Conservation (phyloP, 2,888 invertebrate genomes). For the Helobdella robusta region DNA sequence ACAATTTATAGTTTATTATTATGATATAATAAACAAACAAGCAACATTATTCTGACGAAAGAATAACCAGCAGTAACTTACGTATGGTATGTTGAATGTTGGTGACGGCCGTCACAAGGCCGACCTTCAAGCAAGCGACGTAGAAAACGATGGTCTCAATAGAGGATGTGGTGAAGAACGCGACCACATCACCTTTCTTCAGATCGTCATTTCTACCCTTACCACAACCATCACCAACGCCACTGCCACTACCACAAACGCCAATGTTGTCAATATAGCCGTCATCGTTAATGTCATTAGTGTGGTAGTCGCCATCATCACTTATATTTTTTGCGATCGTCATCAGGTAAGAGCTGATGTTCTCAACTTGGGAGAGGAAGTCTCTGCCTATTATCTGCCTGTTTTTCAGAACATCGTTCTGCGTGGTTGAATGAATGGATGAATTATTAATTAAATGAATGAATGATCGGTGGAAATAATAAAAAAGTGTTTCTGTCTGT, state of each 20-base stretch:
- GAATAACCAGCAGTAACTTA: not conserved
- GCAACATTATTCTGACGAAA: too few species aligned
- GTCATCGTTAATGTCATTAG: not conserved
- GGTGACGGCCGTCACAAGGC: not conserved
- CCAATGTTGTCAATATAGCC: not conserved
- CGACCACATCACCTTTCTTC: conserved; percentile 9
- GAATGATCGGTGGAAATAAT: too few species aligned
- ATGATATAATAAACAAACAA: too few species aligned
- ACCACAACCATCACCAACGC: not conserved
- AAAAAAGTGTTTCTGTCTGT: too few species aligned
- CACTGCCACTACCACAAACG: not conserved
- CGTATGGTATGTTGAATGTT: not conserved
- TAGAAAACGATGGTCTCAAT: conserved; percentile 14
- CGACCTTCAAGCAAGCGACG: conserved; percentile 15
- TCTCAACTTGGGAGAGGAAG: too few species aligned
- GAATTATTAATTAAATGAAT: too few species aligned
- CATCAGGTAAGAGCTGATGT: too few species aligned
- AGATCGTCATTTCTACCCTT: not conserved
- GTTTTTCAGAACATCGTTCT: too few species aligned
- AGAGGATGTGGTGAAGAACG: conserved; percentile 2
- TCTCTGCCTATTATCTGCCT: too few species aligned
- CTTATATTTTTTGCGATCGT: not conserved
- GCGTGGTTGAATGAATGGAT: too few species aligned
- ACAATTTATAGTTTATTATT: too few species aligned
- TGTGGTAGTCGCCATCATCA: conserved; percentile 7